Percentiles rank a stretch among this genome's conserved stretches.
Conservation (phyloP, 2,797 vertebrate species). For the Dicrostonyx torquatus region DNA sequence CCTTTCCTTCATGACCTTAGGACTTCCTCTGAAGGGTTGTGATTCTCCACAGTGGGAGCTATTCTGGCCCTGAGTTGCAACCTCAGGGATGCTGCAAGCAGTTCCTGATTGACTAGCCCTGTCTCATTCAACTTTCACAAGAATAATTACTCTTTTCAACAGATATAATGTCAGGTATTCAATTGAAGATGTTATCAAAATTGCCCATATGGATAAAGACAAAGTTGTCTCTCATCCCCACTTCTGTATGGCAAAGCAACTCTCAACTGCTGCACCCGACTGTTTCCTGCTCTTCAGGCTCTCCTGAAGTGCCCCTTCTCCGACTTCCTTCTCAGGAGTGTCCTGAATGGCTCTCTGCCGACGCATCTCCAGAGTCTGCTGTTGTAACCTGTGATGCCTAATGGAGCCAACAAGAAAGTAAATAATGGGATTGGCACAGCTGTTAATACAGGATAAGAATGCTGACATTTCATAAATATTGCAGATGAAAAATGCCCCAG, state of each 20-base stretch:
- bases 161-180: background rate
- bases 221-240: background rate
- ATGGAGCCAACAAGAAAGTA: background rate
- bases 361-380: background rate
- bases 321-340: background rate
- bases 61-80: background rate
- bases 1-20: background rate
- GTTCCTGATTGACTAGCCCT: background rate
- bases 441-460: background rate
- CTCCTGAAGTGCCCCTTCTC: background rate
- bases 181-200: background rate
- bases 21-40: background rate
- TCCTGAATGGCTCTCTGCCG: background rate
- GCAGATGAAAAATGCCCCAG: fast-evolving
- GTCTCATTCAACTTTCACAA: background rate
- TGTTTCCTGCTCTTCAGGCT: background rate
- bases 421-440: background rate
- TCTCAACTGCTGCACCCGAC: background rate
- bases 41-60: background rate
- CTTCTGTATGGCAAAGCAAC: background rate
- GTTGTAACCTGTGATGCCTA: background rate
- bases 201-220: background rate
- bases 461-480: background rate
- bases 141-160: background rate
- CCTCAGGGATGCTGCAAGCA: background rate